Percentiles rank a stretch among this genome's conserved stretches.
These are phyloP conservation scores for Psettodes erumei DNA, from an alignment of 2,113 vertebrate genomes.

Conservation along the genomic window DNA sequence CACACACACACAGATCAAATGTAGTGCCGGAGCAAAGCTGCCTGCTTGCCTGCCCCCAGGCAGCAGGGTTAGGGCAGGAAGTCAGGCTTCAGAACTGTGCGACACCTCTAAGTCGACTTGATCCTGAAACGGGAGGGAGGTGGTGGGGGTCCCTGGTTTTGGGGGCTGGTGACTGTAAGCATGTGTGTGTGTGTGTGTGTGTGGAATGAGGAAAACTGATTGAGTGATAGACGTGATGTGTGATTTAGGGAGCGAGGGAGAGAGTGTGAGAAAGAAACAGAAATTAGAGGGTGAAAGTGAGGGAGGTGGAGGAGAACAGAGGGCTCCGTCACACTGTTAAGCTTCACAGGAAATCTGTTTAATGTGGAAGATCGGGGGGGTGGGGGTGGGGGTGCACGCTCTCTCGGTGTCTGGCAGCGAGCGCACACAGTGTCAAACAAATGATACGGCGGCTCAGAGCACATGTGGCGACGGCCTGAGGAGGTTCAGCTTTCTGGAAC, in stretches of 20 bases:
- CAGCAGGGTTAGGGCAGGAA: constrained; percentile 71
- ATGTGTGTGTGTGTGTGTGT: constrained; percentile 25
- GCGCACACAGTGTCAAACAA: constrained; percentile 57
- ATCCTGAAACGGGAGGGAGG: constrained; percentile 56
- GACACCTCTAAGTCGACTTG: constrained; percentile 76
- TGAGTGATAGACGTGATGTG: constrained; percentile 54
- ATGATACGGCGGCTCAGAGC: constrained; percentile 55
- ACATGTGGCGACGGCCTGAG: constrained; percentile 52
- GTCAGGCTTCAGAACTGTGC: constrained; percentile 67
- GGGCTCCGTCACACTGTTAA: constrained; percentile 52
- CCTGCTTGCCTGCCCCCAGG: constrained; percentile 61
- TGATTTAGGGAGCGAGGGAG: constrained; percentile 55
- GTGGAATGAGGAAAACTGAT: constrained; percentile 48
- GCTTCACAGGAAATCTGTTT: constrained; percentile 70
- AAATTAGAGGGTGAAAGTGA: constrained; percentile 53
- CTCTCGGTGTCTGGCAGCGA: constrained; percentile 37
- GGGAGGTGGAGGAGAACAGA: constrained; percentile 55
- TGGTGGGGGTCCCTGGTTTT: constrained; percentile 46
- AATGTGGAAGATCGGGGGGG: constrained; percentile 72
- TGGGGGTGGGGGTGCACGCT: constrained; percentile 63
- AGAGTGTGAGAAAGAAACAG: constrained; percentile 42
- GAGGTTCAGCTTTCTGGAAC: constrained; percentile 40
- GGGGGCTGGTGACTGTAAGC: constrained; percentile 39
- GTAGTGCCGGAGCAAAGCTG: constrained; percentile 62
- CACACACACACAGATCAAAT: constrained; percentile 63